phyloP scores from a whole-genome alignment of 1,140 invertebrate species.

The Drosophila subpulchrella region DNA sequence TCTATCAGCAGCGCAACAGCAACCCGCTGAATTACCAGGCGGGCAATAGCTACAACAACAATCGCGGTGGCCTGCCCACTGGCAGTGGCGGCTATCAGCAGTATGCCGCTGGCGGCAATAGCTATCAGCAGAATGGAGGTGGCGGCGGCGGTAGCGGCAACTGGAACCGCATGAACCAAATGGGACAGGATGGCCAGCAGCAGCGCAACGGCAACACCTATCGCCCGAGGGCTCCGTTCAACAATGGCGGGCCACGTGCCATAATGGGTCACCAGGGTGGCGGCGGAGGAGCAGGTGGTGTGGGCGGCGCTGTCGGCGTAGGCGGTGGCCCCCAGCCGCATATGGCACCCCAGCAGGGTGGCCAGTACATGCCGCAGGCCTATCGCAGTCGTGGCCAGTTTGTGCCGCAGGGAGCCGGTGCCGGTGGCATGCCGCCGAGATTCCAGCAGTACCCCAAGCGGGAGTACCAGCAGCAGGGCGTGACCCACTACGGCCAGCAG shows the following conservation, averaged over 20 bases:
- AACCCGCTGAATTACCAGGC: constrained; percentile 82
- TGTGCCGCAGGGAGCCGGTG: constrained; percentile 68
- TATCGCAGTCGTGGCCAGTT: constrained; percentile 75
- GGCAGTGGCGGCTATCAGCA: constrained; percentile 55
- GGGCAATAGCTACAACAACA: constrained; percentile 58
- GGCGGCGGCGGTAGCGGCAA: constrained; percentile 39
- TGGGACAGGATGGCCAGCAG: constrained; percentile 49
- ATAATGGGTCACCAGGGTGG: constrained; percentile 71
- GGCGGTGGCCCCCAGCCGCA: constrained; percentile 64
- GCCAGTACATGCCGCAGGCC: constrained; percentile 60
- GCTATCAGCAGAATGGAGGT: constrained; percentile 67
- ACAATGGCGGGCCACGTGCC: constrained; percentile 70
- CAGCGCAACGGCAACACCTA: constrained; percentile 63
- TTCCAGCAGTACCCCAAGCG: constrained; percentile 80
- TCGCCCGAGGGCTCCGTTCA: constrained; percentile 77
- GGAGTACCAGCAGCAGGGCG: constrained; percentile 71
- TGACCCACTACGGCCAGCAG: constrained; percentile 48
- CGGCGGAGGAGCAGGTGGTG: constrained; percentile 44
- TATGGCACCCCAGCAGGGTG: constrained; percentile 63
- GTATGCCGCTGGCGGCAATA: constrained; percentile 68
- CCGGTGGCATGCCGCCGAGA: constrained; percentile 73
- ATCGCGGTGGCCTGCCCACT: constrained; percentile 39
- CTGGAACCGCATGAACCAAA: constrained; percentile 62
- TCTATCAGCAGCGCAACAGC: constrained; percentile 72
- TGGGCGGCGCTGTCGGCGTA: constrained; percentile 37